A percentile compares a stretch with the other conserved stretches of the same genome.
Evolutionary conservation across 2,113 vertebrate genomes (phyloP).

Genomic region (Daubentonia madagascariensis): DNA sequence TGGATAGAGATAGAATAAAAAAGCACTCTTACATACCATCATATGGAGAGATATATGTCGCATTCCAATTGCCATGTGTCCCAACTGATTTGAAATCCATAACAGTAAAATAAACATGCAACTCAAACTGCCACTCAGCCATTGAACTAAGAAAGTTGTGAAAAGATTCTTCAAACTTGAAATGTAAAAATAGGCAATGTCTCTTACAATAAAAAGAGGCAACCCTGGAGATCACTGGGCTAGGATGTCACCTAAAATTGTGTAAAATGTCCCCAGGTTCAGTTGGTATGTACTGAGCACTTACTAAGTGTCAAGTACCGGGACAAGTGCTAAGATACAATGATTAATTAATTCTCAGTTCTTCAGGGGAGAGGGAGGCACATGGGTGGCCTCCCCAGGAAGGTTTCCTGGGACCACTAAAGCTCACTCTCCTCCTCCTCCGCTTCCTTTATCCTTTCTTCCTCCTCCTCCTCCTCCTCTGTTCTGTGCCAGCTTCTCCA

Average conservation of each 20-base stretch:
- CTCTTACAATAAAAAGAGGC: slow-evolving; percentile 32
- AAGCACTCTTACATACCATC: slow-evolving; percentile 31
- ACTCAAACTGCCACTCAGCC: not conserved
- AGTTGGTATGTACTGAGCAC: not conserved
- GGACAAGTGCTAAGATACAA: not conserved
- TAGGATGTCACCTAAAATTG: not conserved
- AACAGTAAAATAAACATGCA: slow-evolving; percentile 45
- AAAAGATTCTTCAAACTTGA: slow-evolving; percentile 50
- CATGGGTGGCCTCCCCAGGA: not conserved
- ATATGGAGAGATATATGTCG: not conserved
- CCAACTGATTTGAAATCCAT: slow-evolving; percentile 49
- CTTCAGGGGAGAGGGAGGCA: not conserved
- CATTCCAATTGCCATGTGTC: slow-evolving; percentile 55
- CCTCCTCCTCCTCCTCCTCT: not conserved
- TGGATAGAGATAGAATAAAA: slow-evolving; percentile 66
- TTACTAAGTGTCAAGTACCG: not conserved
- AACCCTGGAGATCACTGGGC: not conserved
- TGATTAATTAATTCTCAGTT: not conserved
- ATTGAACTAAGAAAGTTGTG: slow-evolving; percentile 41
- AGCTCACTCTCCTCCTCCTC: not conserved
- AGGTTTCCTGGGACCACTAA: not conserved
- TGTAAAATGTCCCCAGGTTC: not conserved
- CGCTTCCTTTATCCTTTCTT: too few relatives aligned
- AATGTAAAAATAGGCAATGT: slow-evolving; percentile 11
- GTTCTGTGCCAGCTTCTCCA: not conserved